Evolutionary conservation across 2,888 invertebrate species (phyloP), one percentile per base, ranked within the genome.

Genomic region (Trichopria drosophilae): DNA sequence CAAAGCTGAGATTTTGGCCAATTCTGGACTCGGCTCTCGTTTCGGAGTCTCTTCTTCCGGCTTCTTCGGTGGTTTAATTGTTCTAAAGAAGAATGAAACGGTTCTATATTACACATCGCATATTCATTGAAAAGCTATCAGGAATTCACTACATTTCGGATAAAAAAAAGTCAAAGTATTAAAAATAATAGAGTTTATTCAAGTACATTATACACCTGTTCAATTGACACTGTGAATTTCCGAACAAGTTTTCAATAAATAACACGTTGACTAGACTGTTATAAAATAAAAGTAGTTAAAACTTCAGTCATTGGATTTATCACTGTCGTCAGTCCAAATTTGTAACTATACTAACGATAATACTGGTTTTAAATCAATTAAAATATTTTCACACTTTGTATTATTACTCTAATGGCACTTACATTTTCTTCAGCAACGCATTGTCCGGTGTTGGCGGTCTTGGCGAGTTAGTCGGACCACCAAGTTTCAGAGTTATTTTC

Each of bases 1-100:
- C 51, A 92, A 75, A 18, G 91, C 89, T 6, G 90, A 87, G 69
- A 92, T 90, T 71, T 88, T 84, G 9, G 90, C 91, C 57, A 92
- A 76, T 68, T 90, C 90, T 7, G 91, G 90, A 22, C 90, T 88
- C 24, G 84, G 82, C 68, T 89, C 88, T 47, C 86, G 80, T 64
- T 83, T n/a, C n/a, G n/a, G n/a, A n/a, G n/a, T n/a, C 4, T 72
- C 71, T 18, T 77, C 76, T 24, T 77, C 81, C 49, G 81, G 81
- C 58, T 82, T 84, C 69, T 85, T 86, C 18, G 87, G 78, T 4
- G 87, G 85, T 68, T 87, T 88, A 58, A 88, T 87, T 53, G 80
- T 81, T 55, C 81, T 81, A 55, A 4, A 57, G 51, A n/a, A 41
- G 24, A 32, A 10, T 31, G 20, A 32, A 22, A 29, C 3, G 19